Base-by-base conservation (phyloP, 2,113 vertebrate species). In the Eubucco bourcierii region DNA sequence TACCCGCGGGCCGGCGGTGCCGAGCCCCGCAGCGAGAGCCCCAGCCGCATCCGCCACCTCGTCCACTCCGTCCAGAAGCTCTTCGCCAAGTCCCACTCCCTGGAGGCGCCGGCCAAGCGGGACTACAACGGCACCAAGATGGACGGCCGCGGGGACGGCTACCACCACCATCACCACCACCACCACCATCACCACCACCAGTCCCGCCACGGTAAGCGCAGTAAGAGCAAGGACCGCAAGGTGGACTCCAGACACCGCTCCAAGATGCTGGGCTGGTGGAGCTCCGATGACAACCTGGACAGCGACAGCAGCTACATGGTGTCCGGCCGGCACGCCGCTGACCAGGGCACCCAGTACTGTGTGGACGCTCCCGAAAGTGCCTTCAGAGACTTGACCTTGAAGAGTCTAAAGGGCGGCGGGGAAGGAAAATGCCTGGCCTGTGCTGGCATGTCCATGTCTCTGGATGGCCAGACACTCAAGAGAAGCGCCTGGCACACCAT, bases 31-130 rank as follows among this genome's bases (percentile, higher is more conserved):
- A 99, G 99, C 12, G 99, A 99, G 97, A 99, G 99, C 94, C 99
- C 99, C 86, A 99, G 99, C 63, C 98, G 99, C 81, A 99, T 99
- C 94, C 99, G 99, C 39, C 99, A 99, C 97, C 98, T 99, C 91
- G 99, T 99, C 87, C 99, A 99, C 97, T 99, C 99, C 1, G 99
- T 99, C 73, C 99, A 99, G 97, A 99, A 99, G 88, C 99, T 99
- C 84, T 99, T 99, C 4, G 99, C 99, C 95, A 99, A 99, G 98
- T 99, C 99, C 56, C 99, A 99, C 96, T 99, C 99, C 66, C 97
- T 99, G 95, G 99, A 99, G 94, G 98, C 99, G 3, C 99, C 99
- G 2, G 98, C 98, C 90, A 99, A 99, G 96, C 97, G 99, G 74
- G 99, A 99, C 91, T 98, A 98, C 88, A 99, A 99, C 29, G 99